phyloP scores from a whole-genome alignment of 2,888 invertebrate species.

The Acanthosepion esculentum region DNA sequence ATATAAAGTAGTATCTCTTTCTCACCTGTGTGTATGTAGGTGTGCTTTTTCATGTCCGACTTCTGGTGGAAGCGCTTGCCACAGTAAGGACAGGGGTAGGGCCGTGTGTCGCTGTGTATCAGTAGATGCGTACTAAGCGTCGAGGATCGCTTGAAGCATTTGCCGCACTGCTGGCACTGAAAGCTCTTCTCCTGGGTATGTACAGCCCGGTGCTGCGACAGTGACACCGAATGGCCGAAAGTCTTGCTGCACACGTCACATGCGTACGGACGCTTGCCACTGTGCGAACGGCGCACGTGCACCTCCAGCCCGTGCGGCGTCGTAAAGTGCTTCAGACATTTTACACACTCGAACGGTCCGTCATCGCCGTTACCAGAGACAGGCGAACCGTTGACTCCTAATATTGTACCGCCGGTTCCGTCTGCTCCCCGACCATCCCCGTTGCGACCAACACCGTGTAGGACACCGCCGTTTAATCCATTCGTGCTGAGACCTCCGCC shows the following conservation, averaged over 20 bases:
- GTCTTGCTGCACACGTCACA: slow-evolving; percentile 97
- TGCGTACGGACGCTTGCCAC: slow-evolving; percentile 92
- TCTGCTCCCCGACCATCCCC: neutral
- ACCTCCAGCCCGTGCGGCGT: slow-evolving; percentile 97
- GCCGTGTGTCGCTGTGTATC: slow-evolving; percentile 94
- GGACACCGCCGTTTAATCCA: neutral
- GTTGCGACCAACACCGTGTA: neutral
- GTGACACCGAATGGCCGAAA: slow-evolving; percentile 91
- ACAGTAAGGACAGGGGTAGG: slow-evolving; percentile 96
- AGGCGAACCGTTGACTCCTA: slow-evolving; percentile 24
- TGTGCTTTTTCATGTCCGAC: slow-evolving; percentile 99
- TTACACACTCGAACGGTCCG: slow-evolving; percentile 87
- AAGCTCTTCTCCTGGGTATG: slow-evolving; percentile 68
- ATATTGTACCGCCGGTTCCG: neutral
- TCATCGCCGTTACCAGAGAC: neutral
- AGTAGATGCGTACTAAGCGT: slow-evolving; percentile 95
- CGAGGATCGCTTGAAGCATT: slow-evolving; percentile 93
- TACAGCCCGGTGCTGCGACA: slow-evolving; percentile 91
- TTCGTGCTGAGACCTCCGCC: neutral
- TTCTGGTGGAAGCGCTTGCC: slow-evolving; percentile 98
- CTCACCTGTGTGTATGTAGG: slow-evolving; percentile 87
- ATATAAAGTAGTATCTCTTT: slow-evolving; percentile 76
- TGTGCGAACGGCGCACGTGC: slow-evolving; percentile 91
- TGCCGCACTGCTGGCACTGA: slow-evolving; percentile 96
- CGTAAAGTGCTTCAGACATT: slow-evolving; percentile 98